A percentile compares a stretch with the other conserved stretches of the same genome.
Evolutionary conservation across 2,888 invertebrate genomes (phyloP).

Genomic region (Platycnemis pennipes): DNA sequence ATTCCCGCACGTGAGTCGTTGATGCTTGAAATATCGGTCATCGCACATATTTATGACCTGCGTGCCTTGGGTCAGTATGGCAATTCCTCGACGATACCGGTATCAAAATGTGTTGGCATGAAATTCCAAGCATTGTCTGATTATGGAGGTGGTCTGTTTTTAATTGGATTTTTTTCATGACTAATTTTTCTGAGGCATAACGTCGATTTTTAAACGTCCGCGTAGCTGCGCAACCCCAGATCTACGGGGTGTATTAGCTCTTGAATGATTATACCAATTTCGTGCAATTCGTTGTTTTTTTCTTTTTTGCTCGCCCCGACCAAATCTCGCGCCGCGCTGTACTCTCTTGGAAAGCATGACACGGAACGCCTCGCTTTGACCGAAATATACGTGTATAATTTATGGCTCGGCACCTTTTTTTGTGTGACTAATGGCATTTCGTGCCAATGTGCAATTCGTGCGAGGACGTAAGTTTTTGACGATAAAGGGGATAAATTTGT

Average conservation of each 20-base stretch:
- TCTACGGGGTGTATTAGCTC: not conserved
- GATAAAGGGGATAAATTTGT: not conserved
- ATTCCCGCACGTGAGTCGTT: too few relatives aligned
- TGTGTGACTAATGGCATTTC: not conserved
- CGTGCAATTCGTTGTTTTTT: not conserved
- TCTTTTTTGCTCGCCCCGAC: not conserved
- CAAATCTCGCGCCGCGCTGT: not conserved
- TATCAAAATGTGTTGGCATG: not conserved
- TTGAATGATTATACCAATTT: not conserved
- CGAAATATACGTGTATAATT: conserved; percentile 1
- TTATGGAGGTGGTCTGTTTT: too few relatives aligned
- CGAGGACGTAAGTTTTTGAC: not conserved
- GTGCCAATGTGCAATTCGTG: not conserved
- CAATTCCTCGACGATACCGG: not conserved
- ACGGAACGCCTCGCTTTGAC: not conserved
- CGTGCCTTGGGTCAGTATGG: too few relatives aligned
- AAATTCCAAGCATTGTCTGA: not conserved
- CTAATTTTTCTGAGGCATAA: not conserved
- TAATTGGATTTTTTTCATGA: not conserved
- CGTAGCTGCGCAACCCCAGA: not conserved
- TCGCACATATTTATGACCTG: too few relatives aligned
- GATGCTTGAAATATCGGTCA: too few relatives aligned
- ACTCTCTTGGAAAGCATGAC: not conserved
- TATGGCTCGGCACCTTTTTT: not conserved
- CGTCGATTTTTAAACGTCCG: not conserved